Conservation (phyloP, 2,113 vertebrate genomes). For the Mola mola region DNA sequence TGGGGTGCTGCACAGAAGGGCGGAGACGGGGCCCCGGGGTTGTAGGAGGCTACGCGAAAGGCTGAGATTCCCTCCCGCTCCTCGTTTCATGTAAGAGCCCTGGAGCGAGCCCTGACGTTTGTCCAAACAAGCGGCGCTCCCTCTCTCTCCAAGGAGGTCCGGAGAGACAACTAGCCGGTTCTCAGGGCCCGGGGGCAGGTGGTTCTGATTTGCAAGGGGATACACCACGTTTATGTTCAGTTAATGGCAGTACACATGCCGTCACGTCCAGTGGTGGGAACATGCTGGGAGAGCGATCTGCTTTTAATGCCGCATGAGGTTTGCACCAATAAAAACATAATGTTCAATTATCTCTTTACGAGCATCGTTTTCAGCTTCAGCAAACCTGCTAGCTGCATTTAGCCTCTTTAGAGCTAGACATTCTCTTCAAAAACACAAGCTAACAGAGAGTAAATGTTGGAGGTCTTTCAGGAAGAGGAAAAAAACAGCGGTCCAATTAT, state of each 20-base stretch:
- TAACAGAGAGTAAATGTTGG: no score
- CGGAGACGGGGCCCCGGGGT: constrained; percentile 47
- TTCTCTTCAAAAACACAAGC: no score
- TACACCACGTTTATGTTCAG: constrained; percentile 72
- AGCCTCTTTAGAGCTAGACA: no score
- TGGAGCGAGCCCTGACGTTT: constrained; percentile 60
- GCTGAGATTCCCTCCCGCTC: constrained; percentile 57
- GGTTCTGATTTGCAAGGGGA: constrained; percentile 74
- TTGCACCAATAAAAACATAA: constrained; percentile 48
- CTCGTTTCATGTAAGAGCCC: constrained; percentile 66
- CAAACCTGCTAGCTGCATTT: no score
- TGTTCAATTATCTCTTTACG: constrained; percentile 55
- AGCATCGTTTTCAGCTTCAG: no score
- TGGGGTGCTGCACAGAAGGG: constrained; percentile 55
- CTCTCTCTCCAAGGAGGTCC: constrained; percentile 64
- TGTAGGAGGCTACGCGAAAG: constrained; percentile 54
- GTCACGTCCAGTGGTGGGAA: constrained; percentile 68
- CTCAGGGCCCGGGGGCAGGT: constrained; percentile 71
- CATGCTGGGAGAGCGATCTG: constrained; percentile 73
- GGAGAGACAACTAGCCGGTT: constrained; percentile 57
- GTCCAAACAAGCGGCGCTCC: constrained; percentile 70
- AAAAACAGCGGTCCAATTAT: no score
- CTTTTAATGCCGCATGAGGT: constrained; percentile 61
- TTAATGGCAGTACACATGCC: constrained; percentile 75
- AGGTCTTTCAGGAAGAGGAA: no score